Evolutionary conservation across 2,888 invertebrate genomes (phyloP).

Genomic region (Drosophila imparisetae): DNA sequence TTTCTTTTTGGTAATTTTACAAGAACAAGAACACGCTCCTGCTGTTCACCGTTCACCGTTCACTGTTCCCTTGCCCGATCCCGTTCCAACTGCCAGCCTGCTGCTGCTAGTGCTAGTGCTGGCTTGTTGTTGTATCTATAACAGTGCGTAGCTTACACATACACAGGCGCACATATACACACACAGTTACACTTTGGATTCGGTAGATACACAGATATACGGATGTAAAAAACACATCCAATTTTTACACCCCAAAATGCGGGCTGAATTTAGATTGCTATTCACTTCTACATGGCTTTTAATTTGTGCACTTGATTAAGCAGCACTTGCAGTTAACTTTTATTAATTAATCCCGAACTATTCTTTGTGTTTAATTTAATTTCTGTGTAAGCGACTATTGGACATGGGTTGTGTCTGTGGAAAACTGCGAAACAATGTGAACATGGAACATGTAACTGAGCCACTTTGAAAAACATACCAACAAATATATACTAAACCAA

Average conservation of each 20-base stretch:
- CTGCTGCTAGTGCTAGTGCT: slow-evolving; percentile 38
- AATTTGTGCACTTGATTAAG: slow-evolving; percentile 38
- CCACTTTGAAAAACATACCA: slow-evolving; percentile 33
- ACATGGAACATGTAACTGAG: slow-evolving; percentile 28
- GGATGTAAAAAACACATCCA: slow-evolving; percentile 58
- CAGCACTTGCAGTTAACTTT: slow-evolving; percentile 29
- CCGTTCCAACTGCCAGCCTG: slow-evolving; percentile 31
- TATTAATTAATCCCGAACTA: slow-evolving; percentile 43
- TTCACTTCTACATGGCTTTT: slow-evolving; percentile 43
- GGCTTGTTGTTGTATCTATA: slow-evolving; percentile 76
- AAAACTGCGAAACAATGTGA: slow-evolving; percentile 56
- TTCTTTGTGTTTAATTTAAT: slow-evolving; percentile 44
- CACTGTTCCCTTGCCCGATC: slow-evolving; percentile 19
- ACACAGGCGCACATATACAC: slow-evolving; percentile 36
- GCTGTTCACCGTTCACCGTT: slow-evolving; percentile 45
- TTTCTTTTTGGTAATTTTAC: slow-evolving; percentile 79
- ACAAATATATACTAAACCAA: slow-evolving; percentile 24
- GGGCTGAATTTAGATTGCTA: slow-evolving; percentile 25
- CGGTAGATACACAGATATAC: slow-evolving; percentile 54
- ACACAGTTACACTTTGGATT: slow-evolving; percentile 43
- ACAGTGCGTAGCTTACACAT: slow-evolving; percentile 70
- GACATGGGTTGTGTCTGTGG: slow-evolving; percentile 61
- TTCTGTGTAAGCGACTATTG: slow-evolving; percentile 45
- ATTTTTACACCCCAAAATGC: slow-evolving; percentile 55
- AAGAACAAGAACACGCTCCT: slow-evolving; percentile 74